Evolutionary conservation across 2,797 vertebrate species (phyloP).

Genomic region (Falco peregrinus): DNA sequence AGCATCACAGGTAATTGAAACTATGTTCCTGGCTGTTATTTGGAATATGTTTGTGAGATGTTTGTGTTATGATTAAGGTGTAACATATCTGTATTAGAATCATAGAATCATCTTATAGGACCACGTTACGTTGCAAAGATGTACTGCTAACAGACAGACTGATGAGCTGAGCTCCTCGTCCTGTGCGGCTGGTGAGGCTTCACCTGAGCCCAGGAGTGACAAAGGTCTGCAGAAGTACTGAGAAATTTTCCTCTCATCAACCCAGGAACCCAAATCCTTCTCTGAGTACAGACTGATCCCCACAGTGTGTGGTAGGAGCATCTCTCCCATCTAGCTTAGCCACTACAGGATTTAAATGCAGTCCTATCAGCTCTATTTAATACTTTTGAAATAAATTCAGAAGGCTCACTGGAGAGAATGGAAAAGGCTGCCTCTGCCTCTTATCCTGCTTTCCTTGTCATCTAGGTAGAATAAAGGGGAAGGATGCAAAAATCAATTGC

Average conservation of each 20-base stretch:
- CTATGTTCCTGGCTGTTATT: background rate
- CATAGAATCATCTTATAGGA: background rate
- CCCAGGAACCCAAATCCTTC: fast-evolving
- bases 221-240: background rate
- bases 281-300: background rate
- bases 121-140: background rate
- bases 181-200: background rate
- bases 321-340: background rate
- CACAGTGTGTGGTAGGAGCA: background rate
- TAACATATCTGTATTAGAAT: background rate
- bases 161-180: background rate
- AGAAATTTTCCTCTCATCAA: fast-evolving
- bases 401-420: background rate
- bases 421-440: background rate
- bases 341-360: background rate
- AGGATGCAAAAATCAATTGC: background rate
- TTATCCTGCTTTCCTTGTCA: background rate
- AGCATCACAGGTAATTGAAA: background rate
- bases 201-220: background rate
- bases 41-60: background rate
- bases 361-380: background rate
- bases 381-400: background rate
- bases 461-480: background rate
- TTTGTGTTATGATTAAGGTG: background rate
- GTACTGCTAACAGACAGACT: background rate